A percentile compares a stretch with the other conserved stretches of the same genome.
These are phyloP conservation scores for Aurelia aurita DNA, from an alignment of 30 jellyfish, hydroid and myxozoan genomes.

Conservation along the genomic window DNA sequence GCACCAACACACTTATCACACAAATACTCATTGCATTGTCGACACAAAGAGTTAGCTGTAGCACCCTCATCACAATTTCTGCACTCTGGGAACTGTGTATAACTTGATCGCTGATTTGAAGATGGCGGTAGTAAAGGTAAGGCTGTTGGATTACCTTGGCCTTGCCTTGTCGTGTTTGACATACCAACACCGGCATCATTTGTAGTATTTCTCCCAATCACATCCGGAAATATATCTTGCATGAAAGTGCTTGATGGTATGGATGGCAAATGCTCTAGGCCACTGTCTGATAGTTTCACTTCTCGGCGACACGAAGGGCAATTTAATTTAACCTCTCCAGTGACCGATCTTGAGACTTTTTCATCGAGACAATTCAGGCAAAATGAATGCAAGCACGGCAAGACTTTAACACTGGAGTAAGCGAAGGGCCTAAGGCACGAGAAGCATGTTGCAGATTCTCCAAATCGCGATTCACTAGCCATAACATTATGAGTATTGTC, in stretches of 20 bases:
- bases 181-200: slow-evolving; percentile 46
- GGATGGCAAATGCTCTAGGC: slow-evolving; percentile 86
- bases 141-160: slow-evolving; percentile 4
- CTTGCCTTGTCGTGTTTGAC: slow-evolving; percentile 35
- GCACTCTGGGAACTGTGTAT: slow-evolving; percentile 80
- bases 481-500: slow-evolving; percentile 46
- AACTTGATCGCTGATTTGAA: slow-evolving; percentile 40
- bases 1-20: slow-evolving; percentile 95
- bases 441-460: slow-evolving; percentile 77
- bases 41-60: slow-evolving; percentile 81
- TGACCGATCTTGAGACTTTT: slow-evolving; percentile 65
- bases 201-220: slow-evolving; percentile 73
- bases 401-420: slow-evolving; percentile 80
- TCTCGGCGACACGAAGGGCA: slow-evolving; percentile 97
- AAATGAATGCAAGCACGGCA: slow-evolving; percentile 96
- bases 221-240: slow-evolving; percentile 95
- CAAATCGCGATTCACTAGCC: slow-evolving; percentile 72
- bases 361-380: slow-evolving; percentile 88
- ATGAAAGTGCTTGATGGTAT: slow-evolving; percentile 94
- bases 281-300: slow-evolving; percentile 81
- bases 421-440: slow-evolving; percentile 70
- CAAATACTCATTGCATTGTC: slow-evolving; percentile 92
- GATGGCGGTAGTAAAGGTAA: slow-evolving; percentile 48
- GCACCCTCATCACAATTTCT: slow-evolving; percentile 91
- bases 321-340: slow-evolving; percentile 79